Conservation (phyloP, 1,140 invertebrate species). For the Steinernema feltiae region DNA sequence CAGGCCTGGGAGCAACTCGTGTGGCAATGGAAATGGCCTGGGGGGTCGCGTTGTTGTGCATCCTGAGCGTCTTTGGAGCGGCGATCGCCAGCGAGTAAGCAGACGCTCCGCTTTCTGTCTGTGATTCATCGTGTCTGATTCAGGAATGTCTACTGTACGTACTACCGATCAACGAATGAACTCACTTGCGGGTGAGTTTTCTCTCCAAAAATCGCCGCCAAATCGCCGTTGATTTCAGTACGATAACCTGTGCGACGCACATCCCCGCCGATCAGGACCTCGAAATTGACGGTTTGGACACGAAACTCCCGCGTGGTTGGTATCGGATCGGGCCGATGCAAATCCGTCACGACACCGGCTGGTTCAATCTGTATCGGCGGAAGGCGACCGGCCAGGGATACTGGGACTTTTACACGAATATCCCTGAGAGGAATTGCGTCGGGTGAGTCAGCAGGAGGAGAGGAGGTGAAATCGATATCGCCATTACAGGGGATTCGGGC, state of each 20-base stretch:
- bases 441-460: slow-evolving; percentile 34
- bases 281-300: slow-evolving; percentile 47
- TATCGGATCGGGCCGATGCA: slow-evolving; percentile 40
- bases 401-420: slow-evolving; percentile 57
- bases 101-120: background rate
- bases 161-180: slow-evolving; percentile 50
- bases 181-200: slow-evolving; percentile 50
- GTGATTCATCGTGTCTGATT: slow-evolving; percentile 26
- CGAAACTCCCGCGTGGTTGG: slow-evolving; percentile 50
- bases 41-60: background rate
- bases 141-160: slow-evolving; percentile 54
- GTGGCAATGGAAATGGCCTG: too few species aligned
- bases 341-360: slow-evolving; percentile 52
- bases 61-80: background rate
- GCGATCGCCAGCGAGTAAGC: background rate
- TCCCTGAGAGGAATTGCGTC: slow-evolving; percentile 54
- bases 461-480: background rate
- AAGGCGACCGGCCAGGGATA: slow-evolving; percentile 50
- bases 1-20: too few species aligned
- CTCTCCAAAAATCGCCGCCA: background rate
- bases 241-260: slow-evolving; percentile 49
- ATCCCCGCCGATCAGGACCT: slow-evolving; percentile 39
- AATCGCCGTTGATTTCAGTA: slow-evolving; percentile 39
- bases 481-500: slow-evolving; percentile 44
- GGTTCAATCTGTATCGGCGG: slow-evolving; percentile 54